Evolutionary conservation across 2,888 invertebrate genomes (phyloP), one percentile per base, ranked within the genome.

Genomic region (Polymixis lichenea): DNA sequence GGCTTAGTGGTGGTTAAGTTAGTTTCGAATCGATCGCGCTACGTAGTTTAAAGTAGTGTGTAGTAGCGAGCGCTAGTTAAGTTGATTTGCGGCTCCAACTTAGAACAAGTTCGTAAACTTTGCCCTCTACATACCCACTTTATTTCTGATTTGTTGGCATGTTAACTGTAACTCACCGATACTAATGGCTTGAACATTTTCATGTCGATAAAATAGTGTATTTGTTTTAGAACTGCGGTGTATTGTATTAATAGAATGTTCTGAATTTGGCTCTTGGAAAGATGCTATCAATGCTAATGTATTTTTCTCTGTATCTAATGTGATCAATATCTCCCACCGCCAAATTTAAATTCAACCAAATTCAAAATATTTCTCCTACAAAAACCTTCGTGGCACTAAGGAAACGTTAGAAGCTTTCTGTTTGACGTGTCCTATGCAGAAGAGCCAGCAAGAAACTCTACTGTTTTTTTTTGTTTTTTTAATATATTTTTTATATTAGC

Each of bases 61-160:
- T 82, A 88, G 88, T 87, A 85, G 86, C 83, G 86, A 85, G 88
- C 77, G 85, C 87, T 82, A 89, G 89, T 88, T 88, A 86, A 89
- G 89, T 91, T 91, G 92, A 92, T 93, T 92, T 91, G 91, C 89
- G 89, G 90, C 87, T 87, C 70, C 77, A 89, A 84, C 83, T 84
- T 72, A 84, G 88, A 89, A 88, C 89, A 89, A 90, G 87, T 90
- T 88, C 75, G 86, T 84, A 87, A 91, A 91, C 89, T 91, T 90
- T 88, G 83, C 86, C 88, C 49, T 82, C 69, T 72, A 83, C 86
- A 81, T 83, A 79, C 80, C 76, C 78, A 79, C 78, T 87, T 87
- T 84, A 80, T 86, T 86, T 82, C 68, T 84, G 84, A 87, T 86
- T 87, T 87, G 84, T 82, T 87, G 75, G 77, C 77, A 69, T 79